These are phyloP conservation scores for Helicoverpa armigera DNA, from an alignment of 1,140 invertebrate species.

Conservation along the genomic window DNA sequence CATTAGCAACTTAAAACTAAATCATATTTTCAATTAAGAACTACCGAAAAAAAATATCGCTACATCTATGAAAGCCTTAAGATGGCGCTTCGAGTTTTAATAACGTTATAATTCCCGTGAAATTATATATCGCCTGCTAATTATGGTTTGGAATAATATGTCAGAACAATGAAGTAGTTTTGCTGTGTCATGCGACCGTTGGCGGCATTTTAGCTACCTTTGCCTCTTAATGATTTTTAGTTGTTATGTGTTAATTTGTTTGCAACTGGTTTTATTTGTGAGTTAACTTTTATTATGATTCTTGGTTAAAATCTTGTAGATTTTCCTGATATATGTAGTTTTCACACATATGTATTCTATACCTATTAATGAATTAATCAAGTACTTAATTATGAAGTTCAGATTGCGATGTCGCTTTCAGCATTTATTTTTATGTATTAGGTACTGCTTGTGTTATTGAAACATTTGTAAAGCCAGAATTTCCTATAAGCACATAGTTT, in stretches of 20 bases:
- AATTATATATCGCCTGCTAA: slow-evolving; percentile 71
- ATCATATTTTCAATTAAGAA: slow-evolving; percentile 17
- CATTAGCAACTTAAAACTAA: slow-evolving; percentile 1
- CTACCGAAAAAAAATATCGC: slow-evolving; percentile 2
- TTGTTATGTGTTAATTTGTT: slow-evolving; percentile 44
- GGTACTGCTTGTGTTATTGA: too few relatives aligned
- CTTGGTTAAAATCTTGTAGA: too few relatives aligned
- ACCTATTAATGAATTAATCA: too few relatives aligned
- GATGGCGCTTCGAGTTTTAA: slow-evolving; percentile 46
- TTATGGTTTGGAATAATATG: slow-evolving; percentile 68
- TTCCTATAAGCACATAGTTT: too few relatives aligned
- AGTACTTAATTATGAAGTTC: too few relatives aligned
- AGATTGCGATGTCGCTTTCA: too few relatives aligned
- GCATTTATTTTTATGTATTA: too few relatives aligned
- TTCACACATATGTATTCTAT: too few relatives aligned
- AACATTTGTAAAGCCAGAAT: too few relatives aligned
- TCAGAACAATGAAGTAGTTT: slow-evolving; percentile 47
- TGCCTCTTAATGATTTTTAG: slow-evolving; percentile 23
- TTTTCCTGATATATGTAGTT: too few relatives aligned
- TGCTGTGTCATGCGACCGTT: slow-evolving; percentile 22
- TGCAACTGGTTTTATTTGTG: too few relatives aligned
- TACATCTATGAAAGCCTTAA: neutral
- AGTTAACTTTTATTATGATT: too few relatives aligned
- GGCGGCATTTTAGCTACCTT: slow-evolving; percentile 37
- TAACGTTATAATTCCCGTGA: slow-evolving; percentile 71